Conservation (phyloP, 2,113 vertebrate species). For the Anser brachyrhynchus region DNA sequence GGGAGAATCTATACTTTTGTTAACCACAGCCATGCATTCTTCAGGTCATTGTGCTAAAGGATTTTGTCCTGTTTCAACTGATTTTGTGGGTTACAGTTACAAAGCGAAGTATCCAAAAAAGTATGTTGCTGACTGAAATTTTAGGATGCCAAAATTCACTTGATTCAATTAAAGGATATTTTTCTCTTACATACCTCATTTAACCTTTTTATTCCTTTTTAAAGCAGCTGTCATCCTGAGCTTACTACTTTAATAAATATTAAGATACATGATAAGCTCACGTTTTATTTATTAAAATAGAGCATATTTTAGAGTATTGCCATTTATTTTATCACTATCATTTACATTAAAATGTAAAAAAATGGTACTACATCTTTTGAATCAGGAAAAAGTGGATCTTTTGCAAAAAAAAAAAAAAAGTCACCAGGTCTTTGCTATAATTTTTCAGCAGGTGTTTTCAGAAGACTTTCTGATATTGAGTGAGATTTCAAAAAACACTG, state of each 20-base stretch:
- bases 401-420: background rate
- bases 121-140: background rate
- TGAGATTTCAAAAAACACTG: background rate
- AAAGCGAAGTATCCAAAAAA: background rate
- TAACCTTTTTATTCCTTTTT: background rate
- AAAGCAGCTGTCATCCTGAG: background rate
- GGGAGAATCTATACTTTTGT: background rate
- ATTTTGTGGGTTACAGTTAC: background rate
- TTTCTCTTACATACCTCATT: background rate
- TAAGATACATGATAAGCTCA: background rate
- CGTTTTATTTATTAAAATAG: slow-evolving; percentile 4
- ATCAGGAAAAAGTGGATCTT: background rate
- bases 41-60: background rate
- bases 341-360: background rate
- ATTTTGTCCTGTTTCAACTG: background rate
- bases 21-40: background rate
- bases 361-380: background rate
- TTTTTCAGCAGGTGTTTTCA: background rate
- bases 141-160: background rate
- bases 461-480: background rate
- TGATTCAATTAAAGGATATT: background rate
- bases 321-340: background rate
- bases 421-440: background rate
- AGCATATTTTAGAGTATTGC: background rate
- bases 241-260: slow-evolving; percentile 12